Base-by-base conservation (phyloP, 1,140 invertebrate species). In the Cydia splendana region DNA sequence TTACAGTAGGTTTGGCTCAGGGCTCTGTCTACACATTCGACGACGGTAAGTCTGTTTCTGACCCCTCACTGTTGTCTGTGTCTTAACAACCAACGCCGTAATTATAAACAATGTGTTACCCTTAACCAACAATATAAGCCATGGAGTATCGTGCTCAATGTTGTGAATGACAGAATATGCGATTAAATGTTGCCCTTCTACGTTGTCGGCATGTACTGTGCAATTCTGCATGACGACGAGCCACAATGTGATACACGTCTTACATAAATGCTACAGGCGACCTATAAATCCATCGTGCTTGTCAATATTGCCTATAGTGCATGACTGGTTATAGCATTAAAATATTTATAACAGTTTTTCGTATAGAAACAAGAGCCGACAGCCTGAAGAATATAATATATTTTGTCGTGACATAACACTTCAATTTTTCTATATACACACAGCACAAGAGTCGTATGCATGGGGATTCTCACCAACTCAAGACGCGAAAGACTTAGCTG, bases 161-260 rank as follows among this genome's bases (percentile, higher is more conserved):
- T 38, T 71, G 30, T 71, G 67, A 71, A 71, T 71, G 67, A 71
- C 67, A 71, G 28, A 69, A 42, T 18, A 18, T 71, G 67, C 67
- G 15, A 71, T 62, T 62, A 1, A 65, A 20, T 90, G 87, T 91
- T 85, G 84, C 83, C 85, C 77, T 84, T 84, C 78, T 57, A 80
- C 83, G 86, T 89, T 88, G 88, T 91, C 87, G 82, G 89, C 86
- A 90, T 92, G 90, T 67, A 85, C 84, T 87, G 85, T 91, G 80
- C 75, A 84, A 84, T 77, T 77, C 82, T 87, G 90, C 89, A 91
- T 88, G 87, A 90, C 87, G 87, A 89, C 85, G 84, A 83, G 82
- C 13, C 82, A 85, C 83, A 10, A 69, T 71, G 15, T 71, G 15
- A 24, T 42, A 38, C 45, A 42, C 13, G n/a, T n/a, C n/a, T 45